Base-by-base conservation (phyloP, 2,113 vertebrate genomes). In the Passer montanus region DNA sequence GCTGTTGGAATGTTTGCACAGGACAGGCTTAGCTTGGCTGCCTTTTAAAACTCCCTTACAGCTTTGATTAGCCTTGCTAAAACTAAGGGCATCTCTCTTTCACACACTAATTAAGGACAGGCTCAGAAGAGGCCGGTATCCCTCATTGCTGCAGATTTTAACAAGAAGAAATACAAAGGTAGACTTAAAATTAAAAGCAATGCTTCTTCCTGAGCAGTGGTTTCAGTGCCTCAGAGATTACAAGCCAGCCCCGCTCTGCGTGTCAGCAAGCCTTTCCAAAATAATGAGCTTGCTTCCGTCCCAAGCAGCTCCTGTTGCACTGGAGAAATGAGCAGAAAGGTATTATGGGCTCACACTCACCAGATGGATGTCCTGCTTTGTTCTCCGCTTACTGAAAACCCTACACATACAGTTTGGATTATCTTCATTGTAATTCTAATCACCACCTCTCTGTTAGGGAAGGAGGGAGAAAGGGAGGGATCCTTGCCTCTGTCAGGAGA, bases 351-450 rank as follows among this genome's bases (percentile, higher is more conserved):
- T 96, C 92, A 88, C 93, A 90, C 94, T 94, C 93, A 94, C 95
- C 95, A 94, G 95, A 95, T 96, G 93, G 95, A 97, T 96, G 95
- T 93, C 94, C 95, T 92, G 90, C 94, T 96, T 97, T 96, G 94
- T 96, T 96, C 93, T 93, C 70, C 23, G 4, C 94, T 96, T 90
- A 95, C 93, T 90, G 95, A 96, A 95, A 95, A 82, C 94, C 93
- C 93, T 92, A 77, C 94, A 94, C 93, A 93, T 89, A 87, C 92
- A 96, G 94, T 94, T 94, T 97, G 95, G 96, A 96, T 97, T 96
- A 97, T 97, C 96, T 94, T 96, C 95, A 96, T 96, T 97, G 95
- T 96, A 94, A 96, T 94, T 97, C 96, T 96, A 96, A 96, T 97
- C 95, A 95, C 68, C 80, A 75, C 73, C 79, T 94, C 91, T 75